phyloP scores from a whole-genome alignment of 2,113 vertebrate genomes.

The rat (Rattus norvegicus) region GRCr8 NC_086021.1:77544501-77545000 shows the following conservation, averaged over 20 bases:
- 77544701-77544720: neutral
- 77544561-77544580: slow-evolving; percentile 11
- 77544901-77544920: neutral
- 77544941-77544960: neutral
- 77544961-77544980: neutral
- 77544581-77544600: neutral
- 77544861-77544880: neutral
- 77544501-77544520: neutral
- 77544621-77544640: neutral
- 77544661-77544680: neutral
- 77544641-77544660: neutral
- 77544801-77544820: slow-evolving; percentile 23
- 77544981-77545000: neutral
- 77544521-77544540: slow-evolving; percentile 11
- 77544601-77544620: neutral
- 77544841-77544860: slow-evolving; percentile 12
- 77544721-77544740: neutral
- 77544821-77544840: neutral
- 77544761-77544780: neutral
- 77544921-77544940: slow-evolving; percentile 14
- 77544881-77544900: slow-evolving; percentile 19
- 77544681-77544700: neutral
- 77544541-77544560: neutral
- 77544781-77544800: neutral
- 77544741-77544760: slow-evolving; percentile 5